Evolutionary conservation across 2,113 vertebrate species (phyloP), one percentile per base, ranked within the genome.

Genomic region (Cervus canadensis): DNA sequence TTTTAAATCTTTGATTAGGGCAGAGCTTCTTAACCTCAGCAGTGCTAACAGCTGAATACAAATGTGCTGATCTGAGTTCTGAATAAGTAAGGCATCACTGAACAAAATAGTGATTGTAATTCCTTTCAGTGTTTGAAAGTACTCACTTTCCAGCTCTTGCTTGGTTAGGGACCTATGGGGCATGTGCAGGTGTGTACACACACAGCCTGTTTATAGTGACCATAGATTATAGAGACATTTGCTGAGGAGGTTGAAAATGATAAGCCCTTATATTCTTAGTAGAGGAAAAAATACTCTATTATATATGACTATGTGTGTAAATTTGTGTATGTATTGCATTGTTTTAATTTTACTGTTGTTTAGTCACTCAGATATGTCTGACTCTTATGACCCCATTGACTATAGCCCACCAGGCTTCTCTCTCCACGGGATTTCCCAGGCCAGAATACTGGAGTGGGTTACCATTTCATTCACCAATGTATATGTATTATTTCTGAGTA

Each of bases 121-220:
- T 87, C 67, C 25, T 57, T 81, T 79, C 16, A 40, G 48, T 36
- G 56, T 86, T 64, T 7, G 78, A n/a, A 85, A 71, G 5, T n/a
- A 62, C 11, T 84, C 13, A 64, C 3, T 40, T 43, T 85, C 45
- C 54, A 62, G n/a, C 3, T 16, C 23, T n/a, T 78, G 36, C 28
- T 62, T 93, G 56, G 45, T 45, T 62, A 64, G 83, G 17, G 62
- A 48, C 23, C 14, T 36, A 6, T 74, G 40, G 25, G 33, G 6
- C 2, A 21, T 3, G 13, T 2, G 2, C 6, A 7, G 4, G 36
- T 6, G 3, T 23, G 1, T 16, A 11, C 3, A 30, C 30, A 88
- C 30, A 88, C 9, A 45, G n/a, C 57, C 28, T 86, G 45, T 79
- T 54, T 85, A 54, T 8, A n/a, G 2, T 82, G 43, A 84, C 25